Evolutionary conservation across 2,113 vertebrate species (phyloP).

Genomic region (Psephotus haematonotus): DNA sequence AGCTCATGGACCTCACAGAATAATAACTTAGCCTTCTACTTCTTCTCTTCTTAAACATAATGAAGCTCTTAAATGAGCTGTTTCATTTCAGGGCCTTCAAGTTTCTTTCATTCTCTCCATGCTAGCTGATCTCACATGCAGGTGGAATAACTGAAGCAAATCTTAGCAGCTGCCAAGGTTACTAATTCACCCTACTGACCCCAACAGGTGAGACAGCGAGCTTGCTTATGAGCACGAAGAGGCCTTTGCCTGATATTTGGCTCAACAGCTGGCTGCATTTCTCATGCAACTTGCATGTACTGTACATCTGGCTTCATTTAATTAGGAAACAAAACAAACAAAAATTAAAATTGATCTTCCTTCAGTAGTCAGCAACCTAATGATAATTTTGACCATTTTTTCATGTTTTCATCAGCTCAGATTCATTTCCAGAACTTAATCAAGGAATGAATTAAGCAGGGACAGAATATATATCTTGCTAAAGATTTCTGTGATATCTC

Average conservation of each 20-base stretch:
- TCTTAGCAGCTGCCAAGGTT: conserved; percentile 20
- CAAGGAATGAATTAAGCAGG: neutral
- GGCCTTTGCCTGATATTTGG: neutral
- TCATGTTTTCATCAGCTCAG: neutral
- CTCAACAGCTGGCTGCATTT: conserved; percentile 52
- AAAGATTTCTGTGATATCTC: conserved; percentile 4
- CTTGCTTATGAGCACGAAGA: neutral
- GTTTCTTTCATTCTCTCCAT: neutral
- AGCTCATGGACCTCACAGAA: neutral
- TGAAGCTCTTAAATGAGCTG: conserved; percentile 6
- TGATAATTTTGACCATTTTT: neutral
- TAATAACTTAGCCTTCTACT: conserved; percentile 8
- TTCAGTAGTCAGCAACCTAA: neutral
- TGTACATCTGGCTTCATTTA: conserved; percentile 24
- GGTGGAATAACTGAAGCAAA: conserved; percentile 40
- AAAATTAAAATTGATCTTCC: neutral
- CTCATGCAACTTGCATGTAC: conserved; percentile 24
- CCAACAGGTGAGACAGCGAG: conserved; percentile 17
- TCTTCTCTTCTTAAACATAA: conserved; percentile 20
- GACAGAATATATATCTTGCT: neutral
- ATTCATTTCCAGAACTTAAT: conserved; percentile 2
- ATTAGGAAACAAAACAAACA: conserved; percentile 17
- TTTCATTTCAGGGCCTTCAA: conserved; percentile 16
- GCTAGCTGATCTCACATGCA: neutral
- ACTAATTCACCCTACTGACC: conserved; percentile 43